phyloP scores from a whole-genome alignment of 1,140 invertebrate species.

The Eriosoma lanigerum region DNA sequence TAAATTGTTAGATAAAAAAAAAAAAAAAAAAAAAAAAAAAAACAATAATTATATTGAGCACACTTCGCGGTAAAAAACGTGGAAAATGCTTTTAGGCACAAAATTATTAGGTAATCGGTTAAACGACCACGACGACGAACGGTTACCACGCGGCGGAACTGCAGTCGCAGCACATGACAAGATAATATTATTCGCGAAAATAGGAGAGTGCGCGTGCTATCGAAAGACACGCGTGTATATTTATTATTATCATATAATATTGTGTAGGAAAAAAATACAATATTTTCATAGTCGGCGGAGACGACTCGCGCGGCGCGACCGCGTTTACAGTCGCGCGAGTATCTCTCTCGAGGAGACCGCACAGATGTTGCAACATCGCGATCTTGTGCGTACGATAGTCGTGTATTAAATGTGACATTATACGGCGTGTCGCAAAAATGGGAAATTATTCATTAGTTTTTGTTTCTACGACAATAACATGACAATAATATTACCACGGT shows the following conservation, averaged over 20 bases:
- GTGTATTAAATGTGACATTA: background rate
- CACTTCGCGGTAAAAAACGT: too few species aligned
- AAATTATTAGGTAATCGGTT: too few species aligned
- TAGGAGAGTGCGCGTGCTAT: background rate
- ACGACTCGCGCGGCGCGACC: background rate
- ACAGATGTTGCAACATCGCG: background rate
- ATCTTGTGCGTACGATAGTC: conserved; percentile 6
- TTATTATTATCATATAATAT: background rate
- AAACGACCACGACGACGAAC: too few species aligned
- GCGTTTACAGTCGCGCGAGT: conserved; percentile 7
- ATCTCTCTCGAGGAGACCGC: too few species aligned
- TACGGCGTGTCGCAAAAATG: too few species aligned
- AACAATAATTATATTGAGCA: too few species aligned
- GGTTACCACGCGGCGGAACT: background rate
- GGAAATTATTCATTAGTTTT: too few species aligned
- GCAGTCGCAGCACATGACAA: conserved; percentile 12
- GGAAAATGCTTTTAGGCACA: too few species aligned
- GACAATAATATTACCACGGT: too few species aligned
- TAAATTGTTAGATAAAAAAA: too few species aligned
- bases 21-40: too few species aligned
- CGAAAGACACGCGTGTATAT: background rate
- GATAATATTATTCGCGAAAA: conserved; percentile 9
- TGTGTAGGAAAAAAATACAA: background rate
- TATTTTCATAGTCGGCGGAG: background rate
- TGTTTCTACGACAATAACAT: too few species aligned